Evolutionary conservation across 2,797 vertebrate genomes (phyloP).

Genomic region (Nyctibius grandis): DNA sequence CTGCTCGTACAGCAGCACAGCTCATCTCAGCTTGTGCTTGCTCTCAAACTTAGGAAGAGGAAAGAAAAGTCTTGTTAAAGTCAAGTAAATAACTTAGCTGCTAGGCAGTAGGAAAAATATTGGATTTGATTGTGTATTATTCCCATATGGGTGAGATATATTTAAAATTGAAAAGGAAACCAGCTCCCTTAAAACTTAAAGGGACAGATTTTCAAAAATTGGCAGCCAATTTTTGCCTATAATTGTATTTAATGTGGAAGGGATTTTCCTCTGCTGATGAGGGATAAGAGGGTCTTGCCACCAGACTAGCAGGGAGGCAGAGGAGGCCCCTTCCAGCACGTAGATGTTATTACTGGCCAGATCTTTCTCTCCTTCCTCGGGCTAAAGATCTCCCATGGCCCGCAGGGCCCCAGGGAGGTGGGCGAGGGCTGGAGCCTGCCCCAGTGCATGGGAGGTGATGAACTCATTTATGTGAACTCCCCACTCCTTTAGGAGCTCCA

Average conservation of each 20-base stretch:
- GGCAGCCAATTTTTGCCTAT: slow-evolving; percentile 42
- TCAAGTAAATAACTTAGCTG: slow-evolving; percentile 65
- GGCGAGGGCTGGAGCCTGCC: not conserved
- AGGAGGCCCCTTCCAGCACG: not conserved
- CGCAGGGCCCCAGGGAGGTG: not conserved
- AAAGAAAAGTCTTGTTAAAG: slow-evolving; percentile 54
- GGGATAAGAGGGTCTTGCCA: slow-evolving; percentile 56
- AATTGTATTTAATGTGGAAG: slow-evolving; percentile 41
- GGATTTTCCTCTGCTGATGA: slow-evolving; percentile 52
- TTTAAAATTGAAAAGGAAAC: slow-evolving; percentile 59
- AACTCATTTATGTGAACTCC: not conserved
- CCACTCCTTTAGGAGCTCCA: not conserved
- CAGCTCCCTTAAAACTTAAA: slow-evolving; percentile 51
- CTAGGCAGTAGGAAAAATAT: slow-evolving; percentile 60
- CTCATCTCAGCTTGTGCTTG: slow-evolving; percentile 30
- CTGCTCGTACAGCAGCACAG: not conserved
- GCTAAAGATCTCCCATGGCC: not conserved
- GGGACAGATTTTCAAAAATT: slow-evolving; percentile 49
- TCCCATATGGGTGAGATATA: slow-evolving; percentile 53
- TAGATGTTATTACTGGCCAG: not conserved
- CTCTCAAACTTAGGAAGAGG: slow-evolving; percentile 23
- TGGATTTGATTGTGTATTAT: slow-evolving; percentile 60
- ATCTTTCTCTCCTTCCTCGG: not conserved
- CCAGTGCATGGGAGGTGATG: not conserved
- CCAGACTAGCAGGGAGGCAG: not conserved